These are phyloP conservation scores for Eurypyga helias DNA, from an alignment of 2,113 vertebrate species.

Conservation along the genomic window DNA sequence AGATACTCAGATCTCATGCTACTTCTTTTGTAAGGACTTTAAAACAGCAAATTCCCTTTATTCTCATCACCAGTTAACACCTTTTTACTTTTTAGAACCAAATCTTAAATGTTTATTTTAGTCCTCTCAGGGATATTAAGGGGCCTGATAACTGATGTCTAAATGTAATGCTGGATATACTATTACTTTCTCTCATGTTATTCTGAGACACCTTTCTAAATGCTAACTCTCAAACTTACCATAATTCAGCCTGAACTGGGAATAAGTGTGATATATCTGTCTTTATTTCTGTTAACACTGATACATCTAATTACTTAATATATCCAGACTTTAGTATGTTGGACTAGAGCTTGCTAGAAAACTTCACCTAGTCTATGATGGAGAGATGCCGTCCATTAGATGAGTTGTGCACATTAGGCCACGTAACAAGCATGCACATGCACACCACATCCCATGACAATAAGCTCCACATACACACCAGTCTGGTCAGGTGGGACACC, in stretches of 20 bases:
- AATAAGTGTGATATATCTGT: neutral
- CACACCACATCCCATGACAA: neutral
- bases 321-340: neutral
- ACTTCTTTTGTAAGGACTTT: neutral
- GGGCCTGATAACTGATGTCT: neutral
- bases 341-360: neutral
- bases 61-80: neutral
- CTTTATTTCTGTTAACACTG: neutral
- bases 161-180: neutral
- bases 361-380: neutral
- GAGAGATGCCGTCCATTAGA: neutral
- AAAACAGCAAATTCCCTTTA: neutral
- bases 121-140: neutral
- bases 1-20: neutral
- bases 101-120: neutral
- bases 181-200: neutral
- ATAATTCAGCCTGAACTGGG: neutral
- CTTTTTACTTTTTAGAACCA: neutral
- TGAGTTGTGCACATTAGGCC: neutral
- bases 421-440: neutral
- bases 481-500: neutral
- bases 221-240: neutral
- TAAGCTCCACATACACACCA: accelerated
- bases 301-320: neutral
- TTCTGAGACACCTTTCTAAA: neutral